phyloP scores from a whole-genome alignment of 2,797 vertebrate species.

The Masticophis lateralis region DNA sequence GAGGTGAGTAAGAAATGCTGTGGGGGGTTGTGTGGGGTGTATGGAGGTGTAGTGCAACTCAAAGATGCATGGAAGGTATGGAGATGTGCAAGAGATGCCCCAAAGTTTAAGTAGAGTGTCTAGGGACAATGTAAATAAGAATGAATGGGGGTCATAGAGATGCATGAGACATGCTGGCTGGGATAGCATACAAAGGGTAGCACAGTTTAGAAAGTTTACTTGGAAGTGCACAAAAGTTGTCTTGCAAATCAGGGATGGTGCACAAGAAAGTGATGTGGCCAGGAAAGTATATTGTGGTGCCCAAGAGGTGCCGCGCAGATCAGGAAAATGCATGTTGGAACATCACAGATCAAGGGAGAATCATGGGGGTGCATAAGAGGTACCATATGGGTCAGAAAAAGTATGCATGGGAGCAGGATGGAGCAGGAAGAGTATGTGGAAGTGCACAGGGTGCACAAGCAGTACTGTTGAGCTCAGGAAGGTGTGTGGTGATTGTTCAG shows the following conservation, averaged over 20 bases:
- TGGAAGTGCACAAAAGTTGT: not conserved
- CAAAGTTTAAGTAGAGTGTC: not conserved
- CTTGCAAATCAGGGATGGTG: not conserved
- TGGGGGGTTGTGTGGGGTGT: too few species aligned
- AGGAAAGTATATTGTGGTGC: not conserved
- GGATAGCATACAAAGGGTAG: not conserved
- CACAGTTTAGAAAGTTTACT: not conserved
- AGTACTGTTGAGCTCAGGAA: not conserved
- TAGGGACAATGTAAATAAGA: not conserved
- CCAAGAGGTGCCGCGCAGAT: not conserved
- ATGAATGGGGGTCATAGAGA: not conserved
- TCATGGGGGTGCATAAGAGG: not conserved
- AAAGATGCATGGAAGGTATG: not conserved
- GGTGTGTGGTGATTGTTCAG: not conserved
- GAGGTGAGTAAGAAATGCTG: too few species aligned
- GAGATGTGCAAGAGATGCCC: not conserved
- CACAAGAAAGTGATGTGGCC: not conserved
- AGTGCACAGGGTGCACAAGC: not conserved
- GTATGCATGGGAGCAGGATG: not conserved
- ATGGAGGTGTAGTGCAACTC: too few species aligned
- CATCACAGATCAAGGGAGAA: not conserved
- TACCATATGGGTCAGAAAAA: not conserved
- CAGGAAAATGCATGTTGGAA: not conserved
- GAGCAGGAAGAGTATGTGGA: not conserved
- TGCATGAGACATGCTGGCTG: not conserved